Percentiles rank a stretch among this genome's conserved stretches.
Conservation (phyloP, 92 coral and sea anemone genomes). For the Desmophyllum pertusum region DNA sequence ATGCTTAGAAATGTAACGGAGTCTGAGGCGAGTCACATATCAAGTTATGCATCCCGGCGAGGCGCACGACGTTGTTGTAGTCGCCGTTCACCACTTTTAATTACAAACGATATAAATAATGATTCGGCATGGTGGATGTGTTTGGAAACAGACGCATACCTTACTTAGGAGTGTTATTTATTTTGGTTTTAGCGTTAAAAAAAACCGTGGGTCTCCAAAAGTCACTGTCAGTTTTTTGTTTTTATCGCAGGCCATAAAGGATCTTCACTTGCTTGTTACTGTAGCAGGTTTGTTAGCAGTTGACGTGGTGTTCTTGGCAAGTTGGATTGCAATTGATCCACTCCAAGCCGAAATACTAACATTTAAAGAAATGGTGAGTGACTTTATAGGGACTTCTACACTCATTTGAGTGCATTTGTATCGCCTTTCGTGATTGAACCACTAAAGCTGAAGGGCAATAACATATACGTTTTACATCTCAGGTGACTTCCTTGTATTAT, state of each 20-base stretch:
- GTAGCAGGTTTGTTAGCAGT: constrained; percentile 70
- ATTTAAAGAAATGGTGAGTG: constrained; percentile 66
- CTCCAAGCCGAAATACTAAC: constrained; percentile 56
- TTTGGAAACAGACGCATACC: too few relatives aligned
- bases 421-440: not conserved
- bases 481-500: too few relatives aligned
- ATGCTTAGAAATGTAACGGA: not conserved
- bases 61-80: too few relatives aligned
- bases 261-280: constrained; percentile 79
- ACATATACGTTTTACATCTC: too few relatives aligned
- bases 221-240: not conserved
- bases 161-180: not conserved
- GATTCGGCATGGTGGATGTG: too few relatives aligned
- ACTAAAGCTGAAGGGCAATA: constrained; percentile 40
- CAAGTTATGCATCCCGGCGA: too few relatives aligned
- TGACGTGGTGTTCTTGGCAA: constrained; percentile 63
- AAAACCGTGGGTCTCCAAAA: not conserved
- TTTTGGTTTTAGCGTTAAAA: not conserved
- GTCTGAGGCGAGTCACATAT: not conserved
- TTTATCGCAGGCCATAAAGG: constrained; percentile 77
- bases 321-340: constrained; percentile 79
- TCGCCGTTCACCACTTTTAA: too few relatives aligned
- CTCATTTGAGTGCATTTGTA: not conserved
- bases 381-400: not conserved
- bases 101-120: too few relatives aligned